These are phyloP conservation scores for Corapipo altera DNA, from an alignment of 2,113 vertebrate genomes.

Conservation along the genomic window DNA sequence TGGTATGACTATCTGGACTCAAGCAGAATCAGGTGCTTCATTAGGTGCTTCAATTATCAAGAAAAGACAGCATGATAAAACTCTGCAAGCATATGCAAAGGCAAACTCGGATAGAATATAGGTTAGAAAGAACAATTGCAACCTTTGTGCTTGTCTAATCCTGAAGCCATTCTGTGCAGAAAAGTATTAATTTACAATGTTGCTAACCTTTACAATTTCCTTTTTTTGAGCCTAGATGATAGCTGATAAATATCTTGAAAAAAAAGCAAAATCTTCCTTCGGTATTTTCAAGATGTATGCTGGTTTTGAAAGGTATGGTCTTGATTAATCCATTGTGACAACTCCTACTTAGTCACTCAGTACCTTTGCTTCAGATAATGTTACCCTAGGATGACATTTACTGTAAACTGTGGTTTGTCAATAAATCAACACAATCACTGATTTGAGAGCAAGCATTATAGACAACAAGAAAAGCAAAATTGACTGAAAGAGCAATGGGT, in stretches of 20 bases:
- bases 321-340: slow-evolving; percentile 21
- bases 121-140: background rate
- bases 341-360: background rate
- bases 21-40: background rate
- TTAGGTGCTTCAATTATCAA: background rate
- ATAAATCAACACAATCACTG: background rate
- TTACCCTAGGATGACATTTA: background rate
- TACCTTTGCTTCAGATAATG: background rate
- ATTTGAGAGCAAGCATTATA: background rate
- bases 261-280: background rate
- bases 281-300: background rate
- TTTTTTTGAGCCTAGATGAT: background rate
- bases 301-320: background rate
- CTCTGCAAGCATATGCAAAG: background rate
- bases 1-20: background rate
- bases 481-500: background rate
- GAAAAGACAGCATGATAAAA: background rate
- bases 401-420: slow-evolving; percentile 22
- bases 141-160: background rate
- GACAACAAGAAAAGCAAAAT: background rate
- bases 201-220: background rate
- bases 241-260: background rate
- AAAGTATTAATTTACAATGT: background rate
- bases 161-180: background rate
- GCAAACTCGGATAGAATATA: background rate